A percentile compares a stretch with the other conserved stretches of the same genome.
Conservation (phyloP, 2,888 invertebrate species). For the Drosophila mercatorum region DNA sequence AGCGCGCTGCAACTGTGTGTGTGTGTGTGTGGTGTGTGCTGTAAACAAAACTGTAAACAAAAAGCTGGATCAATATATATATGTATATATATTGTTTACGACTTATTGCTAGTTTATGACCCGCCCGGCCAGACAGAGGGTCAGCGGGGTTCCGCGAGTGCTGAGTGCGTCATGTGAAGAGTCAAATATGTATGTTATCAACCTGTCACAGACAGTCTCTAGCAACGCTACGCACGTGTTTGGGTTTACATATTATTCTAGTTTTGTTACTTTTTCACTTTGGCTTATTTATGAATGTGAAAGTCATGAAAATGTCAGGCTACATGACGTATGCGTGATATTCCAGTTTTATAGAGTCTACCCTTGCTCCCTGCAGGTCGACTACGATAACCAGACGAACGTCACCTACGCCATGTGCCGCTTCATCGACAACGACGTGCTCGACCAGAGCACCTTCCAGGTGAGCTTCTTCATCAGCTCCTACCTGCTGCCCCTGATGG, state of each 20-base stretch:
- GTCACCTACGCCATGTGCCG: conserved; percentile 83
- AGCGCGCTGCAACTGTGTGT: conserved; percentile 14
- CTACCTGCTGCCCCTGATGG: conserved; percentile 93
- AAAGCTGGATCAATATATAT: conserved; percentile 42
- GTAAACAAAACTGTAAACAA: conserved; percentile 77
- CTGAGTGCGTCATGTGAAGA: conserved; percentile 49
- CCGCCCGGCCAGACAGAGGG: conserved; percentile 22
- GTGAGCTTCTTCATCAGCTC: conserved; percentile 93
- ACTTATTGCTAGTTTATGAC: conserved; percentile 56
- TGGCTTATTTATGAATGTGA: conserved; percentile 44
- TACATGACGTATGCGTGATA: conserved; percentile 50
- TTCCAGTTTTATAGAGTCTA: conserved; percentile 17
- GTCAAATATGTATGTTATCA: conserved; percentile 24
- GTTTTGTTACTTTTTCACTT: conserved; percentile 10
- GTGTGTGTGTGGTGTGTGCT: conserved; percentile 9
- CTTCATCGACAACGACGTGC: conserved; percentile 86
- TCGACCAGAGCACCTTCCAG: conserved; percentile 85
- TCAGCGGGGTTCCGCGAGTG: conserved; percentile 2
- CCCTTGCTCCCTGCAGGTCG: conserved; percentile 33
- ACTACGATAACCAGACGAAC: conserved; percentile 84
- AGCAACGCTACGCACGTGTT: not conserved
- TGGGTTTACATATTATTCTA: conserved; percentile 13
- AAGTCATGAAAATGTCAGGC: conserved; percentile 53
- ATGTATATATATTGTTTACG: conserved; percentile 50
- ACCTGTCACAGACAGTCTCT: conserved; percentile 10